phyloP scores from a whole-genome alignment of 2,888 invertebrate species.

The Achlya flavicornis region DNA sequence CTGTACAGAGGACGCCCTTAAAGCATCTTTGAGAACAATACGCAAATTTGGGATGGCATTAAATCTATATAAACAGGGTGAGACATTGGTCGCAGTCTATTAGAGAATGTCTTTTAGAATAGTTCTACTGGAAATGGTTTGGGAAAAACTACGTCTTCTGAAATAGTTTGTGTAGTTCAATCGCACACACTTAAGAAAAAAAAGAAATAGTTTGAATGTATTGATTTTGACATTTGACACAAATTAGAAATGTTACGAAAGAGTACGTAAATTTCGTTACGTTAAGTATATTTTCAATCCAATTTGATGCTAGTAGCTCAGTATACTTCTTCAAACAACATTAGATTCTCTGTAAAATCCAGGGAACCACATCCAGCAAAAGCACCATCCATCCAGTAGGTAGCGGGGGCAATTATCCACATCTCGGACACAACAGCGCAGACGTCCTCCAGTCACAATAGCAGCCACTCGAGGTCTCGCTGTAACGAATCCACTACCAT shows the following conservation, averaged over 20 bases:
- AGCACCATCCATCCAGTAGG: constrained; percentile 35
- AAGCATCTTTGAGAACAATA: constrained; percentile 76
- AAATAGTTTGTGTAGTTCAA: no score
- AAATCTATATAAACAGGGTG: constrained; percentile 71
- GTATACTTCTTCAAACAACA: neutral
- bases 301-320: no score
- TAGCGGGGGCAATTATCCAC: constrained; percentile 79
- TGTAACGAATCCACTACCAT: constrained; percentile 80
- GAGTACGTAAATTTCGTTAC: no score
- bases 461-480: constrained; percentile 75
- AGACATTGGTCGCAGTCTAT: constrained; percentile 67
- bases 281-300: no score
- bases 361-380: constrained; percentile 17
- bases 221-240: no score
- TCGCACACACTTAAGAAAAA: no score
- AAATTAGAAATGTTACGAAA: no score
- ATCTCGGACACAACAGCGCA: constrained; percentile 81
- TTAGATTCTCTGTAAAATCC: neutral
- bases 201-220: no score
- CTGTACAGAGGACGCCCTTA: constrained; percentile 66
- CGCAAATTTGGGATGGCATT: constrained; percentile 73
- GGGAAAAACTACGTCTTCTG: neutral
- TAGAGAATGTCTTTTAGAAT: constrained; percentile 32
- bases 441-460: constrained; percentile 80
- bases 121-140: constrained; percentile 16